Percentiles rank a stretch among this genome's conserved stretches.
Conservation (phyloP, 2,797 vertebrate species). For the Sandelia bainsii region DNA sequence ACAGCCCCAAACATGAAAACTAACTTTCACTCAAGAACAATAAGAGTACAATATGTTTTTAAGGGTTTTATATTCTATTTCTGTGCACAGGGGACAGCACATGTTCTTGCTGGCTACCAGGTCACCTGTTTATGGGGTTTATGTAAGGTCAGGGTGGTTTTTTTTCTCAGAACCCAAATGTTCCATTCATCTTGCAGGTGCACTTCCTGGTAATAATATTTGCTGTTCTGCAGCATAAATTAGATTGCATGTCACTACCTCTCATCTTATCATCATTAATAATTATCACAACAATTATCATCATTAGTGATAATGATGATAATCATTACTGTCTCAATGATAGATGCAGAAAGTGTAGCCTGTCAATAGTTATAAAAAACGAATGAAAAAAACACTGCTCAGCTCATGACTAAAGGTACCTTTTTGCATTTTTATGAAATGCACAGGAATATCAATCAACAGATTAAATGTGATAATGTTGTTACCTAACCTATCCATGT, state of each 20-base stretch:
- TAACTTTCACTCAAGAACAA: no score
- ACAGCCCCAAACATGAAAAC: not conserved
- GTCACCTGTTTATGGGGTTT: conserved; percentile 28
- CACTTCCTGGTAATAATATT: conserved; percentile 3
- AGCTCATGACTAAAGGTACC: no score
- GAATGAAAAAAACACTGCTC: no score
- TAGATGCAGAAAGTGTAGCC: not conserved
- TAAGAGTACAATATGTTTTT: no score
- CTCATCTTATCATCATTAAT: no score
- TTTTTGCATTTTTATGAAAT: no score
- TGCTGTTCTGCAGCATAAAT: conserved; percentile 11
- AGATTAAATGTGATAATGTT: no score
- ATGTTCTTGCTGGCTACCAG: not conserved
- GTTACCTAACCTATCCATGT: no score
- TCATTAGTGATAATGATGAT: no score
- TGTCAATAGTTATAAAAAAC: no score
- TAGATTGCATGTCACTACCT: not conserved
- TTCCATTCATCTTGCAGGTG: conserved; percentile 23
- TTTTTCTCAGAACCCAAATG: conserved; percentile 32
- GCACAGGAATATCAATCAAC: no score
- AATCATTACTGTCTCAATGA: not conserved
- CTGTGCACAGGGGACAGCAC: not conserved
- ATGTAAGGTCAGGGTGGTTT: conserved; percentile 43
- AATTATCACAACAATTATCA: no score
- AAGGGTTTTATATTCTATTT: not conserved